A percentile compares a stretch with the other conserved stretches of the same genome.
phyloP scores from a whole-genome alignment of 2,113 vertebrate genomes.

The Mixornis gularis region DNA sequence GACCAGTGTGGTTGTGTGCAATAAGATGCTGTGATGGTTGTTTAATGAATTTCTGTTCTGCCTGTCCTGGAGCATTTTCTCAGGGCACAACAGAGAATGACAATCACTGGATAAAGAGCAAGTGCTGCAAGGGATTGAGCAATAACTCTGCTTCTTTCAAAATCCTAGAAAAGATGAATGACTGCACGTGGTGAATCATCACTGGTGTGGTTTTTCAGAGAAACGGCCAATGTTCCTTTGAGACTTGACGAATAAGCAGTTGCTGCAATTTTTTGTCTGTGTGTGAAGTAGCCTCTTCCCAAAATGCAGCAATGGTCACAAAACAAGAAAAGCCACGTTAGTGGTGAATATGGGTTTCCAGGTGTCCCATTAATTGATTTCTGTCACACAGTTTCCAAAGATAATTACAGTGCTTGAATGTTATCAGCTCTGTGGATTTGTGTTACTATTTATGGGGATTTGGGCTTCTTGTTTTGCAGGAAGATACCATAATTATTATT shows the following conservation, averaged over 20 bases:
- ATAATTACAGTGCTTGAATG: neutral
- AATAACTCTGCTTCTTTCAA: neutral
- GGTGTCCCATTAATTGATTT: neutral
- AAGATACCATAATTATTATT: neutral
- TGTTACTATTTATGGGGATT: neutral
- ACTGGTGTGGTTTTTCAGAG: neutral
- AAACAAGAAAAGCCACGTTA: neutral
- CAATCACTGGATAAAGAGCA: neutral
- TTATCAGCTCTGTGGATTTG: neutral
- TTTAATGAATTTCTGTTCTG: neutral
- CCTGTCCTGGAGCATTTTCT: neutral
- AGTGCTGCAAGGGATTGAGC: neutral
- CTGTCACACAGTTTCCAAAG: neutral
- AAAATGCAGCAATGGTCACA: neutral
- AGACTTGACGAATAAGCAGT: conserved; percentile 26
- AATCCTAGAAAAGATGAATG: conserved; percentile 40
- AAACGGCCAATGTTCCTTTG: neutral
- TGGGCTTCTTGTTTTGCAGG: neutral
- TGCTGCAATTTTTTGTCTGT: neutral
- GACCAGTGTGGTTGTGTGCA: neutral
- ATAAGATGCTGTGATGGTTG: neutral
- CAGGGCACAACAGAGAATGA: neutral
- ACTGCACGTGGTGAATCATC: conserved; percentile 14
- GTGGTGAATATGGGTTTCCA: neutral
- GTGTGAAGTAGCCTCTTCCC: neutral